Percentiles rank a stretch among this genome's conserved stretches.
These are phyloP conservation scores for Acrocephalus scirpaceus DNA, from an alignment of 2,797 vertebrate genomes.

Conservation along the genomic window DNA sequence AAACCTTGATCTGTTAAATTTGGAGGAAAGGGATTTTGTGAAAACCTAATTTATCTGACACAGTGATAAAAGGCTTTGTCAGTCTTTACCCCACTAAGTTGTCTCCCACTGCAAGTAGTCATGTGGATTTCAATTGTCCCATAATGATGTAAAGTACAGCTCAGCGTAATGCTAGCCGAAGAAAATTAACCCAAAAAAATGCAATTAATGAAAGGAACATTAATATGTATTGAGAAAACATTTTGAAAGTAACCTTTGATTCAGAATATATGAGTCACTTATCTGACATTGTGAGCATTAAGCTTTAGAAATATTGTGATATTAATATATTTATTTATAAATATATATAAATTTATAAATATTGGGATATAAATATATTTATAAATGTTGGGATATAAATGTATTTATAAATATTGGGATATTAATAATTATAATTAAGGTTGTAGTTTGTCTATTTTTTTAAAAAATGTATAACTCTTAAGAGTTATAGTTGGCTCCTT, in stretches of 20 bases:
- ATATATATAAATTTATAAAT: no score
- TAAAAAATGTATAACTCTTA: neutral
- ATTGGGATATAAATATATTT: no score
- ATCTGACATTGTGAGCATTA: neutral
- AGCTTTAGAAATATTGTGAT: neutral
- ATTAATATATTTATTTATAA: no score
- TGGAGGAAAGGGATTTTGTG: slow-evolving; percentile 1
- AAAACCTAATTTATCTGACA: neutral
- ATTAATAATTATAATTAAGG: no score
- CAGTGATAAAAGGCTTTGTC: neutral
- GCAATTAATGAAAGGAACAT: neutral
- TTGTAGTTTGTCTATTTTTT: neutral
- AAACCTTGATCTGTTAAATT: neutral
- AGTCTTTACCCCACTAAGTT: neutral
- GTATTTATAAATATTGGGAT: no score
- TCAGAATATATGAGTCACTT: neutral
- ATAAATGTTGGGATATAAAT: no score
- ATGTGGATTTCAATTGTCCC: neutral
- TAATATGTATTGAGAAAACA: neutral
- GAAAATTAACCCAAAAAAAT: neutral
- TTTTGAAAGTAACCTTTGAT: neutral
- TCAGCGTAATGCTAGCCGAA: neutral
- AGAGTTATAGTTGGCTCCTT: neutral
- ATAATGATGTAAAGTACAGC: neutral
- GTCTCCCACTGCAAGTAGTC: neutral